phyloP scores from a whole-genome alignment of 2,888 invertebrate genomes.

The Gortyna flavago region DNA sequence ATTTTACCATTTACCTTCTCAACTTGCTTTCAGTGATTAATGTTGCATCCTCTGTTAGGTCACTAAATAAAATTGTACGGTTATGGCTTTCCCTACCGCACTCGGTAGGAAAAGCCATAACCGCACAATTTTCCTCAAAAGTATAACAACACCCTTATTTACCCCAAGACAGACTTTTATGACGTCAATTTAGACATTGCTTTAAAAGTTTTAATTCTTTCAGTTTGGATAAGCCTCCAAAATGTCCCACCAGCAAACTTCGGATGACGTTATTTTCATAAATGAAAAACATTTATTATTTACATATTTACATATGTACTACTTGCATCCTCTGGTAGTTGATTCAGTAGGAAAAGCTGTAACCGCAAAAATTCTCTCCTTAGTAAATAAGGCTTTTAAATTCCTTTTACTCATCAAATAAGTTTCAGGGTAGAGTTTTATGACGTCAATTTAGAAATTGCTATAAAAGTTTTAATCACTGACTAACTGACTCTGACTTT shows the following conservation, averaged over 20 bases:
- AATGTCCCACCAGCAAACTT: background rate
- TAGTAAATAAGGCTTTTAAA: background rate
- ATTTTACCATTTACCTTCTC: background rate
- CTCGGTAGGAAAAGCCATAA: background rate
- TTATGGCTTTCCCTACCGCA: too few species aligned
- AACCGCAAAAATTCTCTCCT: constrained; percentile 1
- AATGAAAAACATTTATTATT: too few species aligned
- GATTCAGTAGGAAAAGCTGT: background rate
- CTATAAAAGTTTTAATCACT: constrained; percentile 3
- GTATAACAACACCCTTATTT: background rate
- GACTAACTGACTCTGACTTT: constrained; percentile 3
- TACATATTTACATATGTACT: too few species aligned
- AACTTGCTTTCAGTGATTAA: background rate
- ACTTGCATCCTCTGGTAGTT: background rate
- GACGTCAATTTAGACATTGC: constrained; percentile 8
- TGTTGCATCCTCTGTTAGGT: background rate
- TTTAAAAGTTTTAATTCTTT: constrained; percentile 12
- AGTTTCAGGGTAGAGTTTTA: background rate
- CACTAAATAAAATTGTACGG: too few species aligned
- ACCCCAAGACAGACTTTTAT: background rate
- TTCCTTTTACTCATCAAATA: background rate
- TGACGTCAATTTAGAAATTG: constrained; percentile 17
- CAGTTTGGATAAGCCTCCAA: constrained; percentile 10
- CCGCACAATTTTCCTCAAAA: constrained; percentile 5
- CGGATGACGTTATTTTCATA: background rate